Conservation (phyloP, 2,797 vertebrate species). For the Paratrypauchen microcephalus region DNA sequence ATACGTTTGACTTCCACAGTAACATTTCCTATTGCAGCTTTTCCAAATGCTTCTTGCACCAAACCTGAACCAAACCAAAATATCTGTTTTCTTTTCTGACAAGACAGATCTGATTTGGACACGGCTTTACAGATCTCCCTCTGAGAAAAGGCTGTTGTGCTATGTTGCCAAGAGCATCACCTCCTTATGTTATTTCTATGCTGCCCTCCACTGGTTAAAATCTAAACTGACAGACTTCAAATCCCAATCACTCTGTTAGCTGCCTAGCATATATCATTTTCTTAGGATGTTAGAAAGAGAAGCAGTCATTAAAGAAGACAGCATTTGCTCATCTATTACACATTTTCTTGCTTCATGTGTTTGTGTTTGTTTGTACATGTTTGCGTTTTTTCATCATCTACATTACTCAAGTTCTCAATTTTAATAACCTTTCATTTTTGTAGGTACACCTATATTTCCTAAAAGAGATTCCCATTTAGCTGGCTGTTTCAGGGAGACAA, state of each 20-base stretch:
- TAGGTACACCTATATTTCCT: conserved; percentile 7
- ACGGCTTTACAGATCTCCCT: neutral
- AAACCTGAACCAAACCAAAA: neutral
- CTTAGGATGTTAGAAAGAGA: too few species aligned
- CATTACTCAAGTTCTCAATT: conserved; percentile 2
- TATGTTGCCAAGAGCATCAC: neutral
- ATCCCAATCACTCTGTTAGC: too few species aligned
- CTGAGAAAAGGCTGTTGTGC: conserved; percentile 5
- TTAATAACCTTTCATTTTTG: conserved; percentile 9
- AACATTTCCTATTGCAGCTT: neutral
- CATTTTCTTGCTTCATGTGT: neutral
- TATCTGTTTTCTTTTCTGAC: neutral
- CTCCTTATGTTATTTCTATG: conserved; percentile 23
- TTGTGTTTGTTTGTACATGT: neutral
- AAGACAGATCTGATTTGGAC: neutral
- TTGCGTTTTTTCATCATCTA: conserved; percentile 6
- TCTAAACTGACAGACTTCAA: conserved; percentile 3
- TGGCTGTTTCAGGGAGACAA: neutral
- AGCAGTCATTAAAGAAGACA: too few species aligned
- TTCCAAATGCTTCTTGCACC: conserved; percentile 2
- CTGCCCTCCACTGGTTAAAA: conserved; percentile 54
- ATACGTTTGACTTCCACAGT: neutral
- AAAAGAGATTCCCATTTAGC: neutral
- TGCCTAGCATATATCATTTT: too few species aligned
- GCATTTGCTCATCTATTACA: neutral